A percentile compares a stretch with the other conserved stretches of the same genome.
phyloP scores from a whole-genome alignment of 2,113 vertebrate species.

The Prietella phreatophila region DNA sequence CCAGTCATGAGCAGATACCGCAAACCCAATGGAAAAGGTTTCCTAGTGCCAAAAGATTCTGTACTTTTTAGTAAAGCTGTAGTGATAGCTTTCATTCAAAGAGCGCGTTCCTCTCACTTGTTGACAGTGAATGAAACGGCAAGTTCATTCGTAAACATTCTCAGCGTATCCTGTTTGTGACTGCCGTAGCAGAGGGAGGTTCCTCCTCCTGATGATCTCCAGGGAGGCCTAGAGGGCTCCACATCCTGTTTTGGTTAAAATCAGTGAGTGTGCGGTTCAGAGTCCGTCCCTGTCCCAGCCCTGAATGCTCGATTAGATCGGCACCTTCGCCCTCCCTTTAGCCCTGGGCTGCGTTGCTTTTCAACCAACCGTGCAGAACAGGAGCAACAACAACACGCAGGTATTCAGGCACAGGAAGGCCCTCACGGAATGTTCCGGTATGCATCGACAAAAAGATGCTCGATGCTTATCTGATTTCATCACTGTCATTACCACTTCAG shows the following conservation, averaged over 20 bases:
- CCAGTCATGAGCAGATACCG: background rate
- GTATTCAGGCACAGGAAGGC: background rate
- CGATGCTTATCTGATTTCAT: background rate
- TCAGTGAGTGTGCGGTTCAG: constrained; percentile 29
- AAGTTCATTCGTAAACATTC: constrained; percentile 4
- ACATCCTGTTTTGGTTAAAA: constrained; percentile 75
- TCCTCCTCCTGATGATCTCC: constrained; percentile 69
- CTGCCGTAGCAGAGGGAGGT: constrained; percentile 72
- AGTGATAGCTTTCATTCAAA: background rate
- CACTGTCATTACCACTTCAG: background rate
- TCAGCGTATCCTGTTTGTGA: constrained; percentile 57
- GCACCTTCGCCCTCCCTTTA: background rate
- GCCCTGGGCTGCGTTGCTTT: constrained; percentile 17
- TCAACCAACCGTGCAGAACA: constrained; percentile 22
- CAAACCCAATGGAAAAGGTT: background rate
- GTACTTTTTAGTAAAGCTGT: background rate
- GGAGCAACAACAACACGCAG: background rate
- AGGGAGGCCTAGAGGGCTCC: constrained; percentile 61
- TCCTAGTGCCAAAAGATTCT: background rate
- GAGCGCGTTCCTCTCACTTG: background rate
- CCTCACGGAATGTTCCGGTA: background rate
- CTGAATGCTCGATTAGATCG: constrained; percentile 28
- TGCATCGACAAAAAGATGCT: background rate
- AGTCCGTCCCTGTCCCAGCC: constrained; percentile 40
- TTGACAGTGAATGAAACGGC: background rate